A percentile compares a stretch with the other conserved stretches of the same genome.
phyloP scores from a whole-genome alignment of 2,113 vertebrate species.

The Cyprinodon variegatus region DNA sequence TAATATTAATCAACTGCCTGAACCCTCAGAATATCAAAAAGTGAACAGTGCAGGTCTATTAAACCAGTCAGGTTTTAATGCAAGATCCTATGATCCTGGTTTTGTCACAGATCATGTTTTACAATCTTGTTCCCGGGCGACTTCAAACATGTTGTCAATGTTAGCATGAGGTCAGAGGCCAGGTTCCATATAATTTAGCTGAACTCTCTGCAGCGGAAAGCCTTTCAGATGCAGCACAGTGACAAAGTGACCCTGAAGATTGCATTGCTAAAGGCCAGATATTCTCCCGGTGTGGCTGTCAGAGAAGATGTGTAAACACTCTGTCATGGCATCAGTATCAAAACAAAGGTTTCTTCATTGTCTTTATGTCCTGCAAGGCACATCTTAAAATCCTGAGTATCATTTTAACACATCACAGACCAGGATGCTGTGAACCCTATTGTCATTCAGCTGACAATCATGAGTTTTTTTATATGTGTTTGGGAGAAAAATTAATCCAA shows the following conservation, averaged over 20 bases:
- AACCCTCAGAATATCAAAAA: slow-evolving; percentile 6
- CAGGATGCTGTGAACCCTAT: slow-evolving; percentile 23
- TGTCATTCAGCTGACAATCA: slow-evolving; percentile 16
- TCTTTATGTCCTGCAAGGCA: slow-evolving; percentile 30
- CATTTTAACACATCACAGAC: slow-evolving; percentile 25
- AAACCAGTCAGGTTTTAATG: slow-evolving; percentile 35
- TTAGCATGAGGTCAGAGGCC: slow-evolving; percentile 59
- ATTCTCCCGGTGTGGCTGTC: slow-evolving; percentile 37
- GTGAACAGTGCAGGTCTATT: slow-evolving; percentile 10
- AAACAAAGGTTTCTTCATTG: slow-evolving; percentile 34
- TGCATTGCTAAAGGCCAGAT: slow-evolving; percentile 58
- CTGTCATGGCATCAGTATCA: slow-evolving; percentile 24
- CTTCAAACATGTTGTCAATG: slow-evolving; percentile 49
- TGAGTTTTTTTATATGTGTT: neutral
- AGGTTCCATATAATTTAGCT: slow-evolving; percentile 49
- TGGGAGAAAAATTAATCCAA: neutral
- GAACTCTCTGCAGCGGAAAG: slow-evolving; percentile 22
- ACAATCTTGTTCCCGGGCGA: slow-evolving; percentile 4
- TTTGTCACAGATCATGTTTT: slow-evolving; percentile 20
- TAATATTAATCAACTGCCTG: slow-evolving; percentile 45
- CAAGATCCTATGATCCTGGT: slow-evolving; percentile 14
- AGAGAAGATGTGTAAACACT: slow-evolving; percentile 41
- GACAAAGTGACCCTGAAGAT: slow-evolving; percentile 41
- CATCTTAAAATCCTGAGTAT: slow-evolving; percentile 23
- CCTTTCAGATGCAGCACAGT: slow-evolving; percentile 28